Evolutionary conservation across 2,797 vertebrate genomes (phyloP), one percentile per base, ranked within the genome.

Genomic region (Oryzias dopingdopingensis): DNA sequence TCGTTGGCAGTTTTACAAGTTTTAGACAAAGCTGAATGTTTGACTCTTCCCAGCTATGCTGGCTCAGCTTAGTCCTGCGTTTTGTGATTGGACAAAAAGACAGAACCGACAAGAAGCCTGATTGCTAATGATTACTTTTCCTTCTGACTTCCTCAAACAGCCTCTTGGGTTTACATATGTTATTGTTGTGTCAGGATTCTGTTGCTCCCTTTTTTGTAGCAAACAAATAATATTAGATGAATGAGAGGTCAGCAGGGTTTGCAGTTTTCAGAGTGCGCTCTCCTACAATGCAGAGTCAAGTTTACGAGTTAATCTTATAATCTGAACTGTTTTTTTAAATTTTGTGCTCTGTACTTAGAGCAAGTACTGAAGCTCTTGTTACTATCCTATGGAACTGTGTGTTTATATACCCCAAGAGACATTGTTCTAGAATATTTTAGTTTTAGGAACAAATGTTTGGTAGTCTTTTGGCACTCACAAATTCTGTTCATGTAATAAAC

Each of bases 11-110:
- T 18, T 46, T 16, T 47, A 4, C 32, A 52, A 26, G 29, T 26
- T 56, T 64, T 17, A 41, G n/a, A 41, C 20, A 37, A 18, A 15
- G 8, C n/a, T 46, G 1, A 26, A 26, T 17, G 7, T 5, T 50
- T 57, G 17, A 51, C 46, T 49, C 47, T 43, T 23, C 17, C 26
- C 17, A 43, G 22, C 48, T 51, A 10, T 42, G 12, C 55, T 49
- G 24, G 20, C 6, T 49, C 49, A 58, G 14, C 8, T 22, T 26
- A 49, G 53, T 4, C 18, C 40, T 45, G 5, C 7, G 52, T 14
- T 43, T 50, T 40, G 13, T 23, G 23, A 7, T 53, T 18, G 49
- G 18, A 42, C 7, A 16, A 49, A 45, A 53, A 22, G n/a, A 17
- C 37, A 41, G 20, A 51, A 42, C 20, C 32, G 44, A 44, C 61